Evolutionary conservation across 1,140 invertebrate genomes (phyloP).

Genomic region (Bombus soroeensis): DNA sequence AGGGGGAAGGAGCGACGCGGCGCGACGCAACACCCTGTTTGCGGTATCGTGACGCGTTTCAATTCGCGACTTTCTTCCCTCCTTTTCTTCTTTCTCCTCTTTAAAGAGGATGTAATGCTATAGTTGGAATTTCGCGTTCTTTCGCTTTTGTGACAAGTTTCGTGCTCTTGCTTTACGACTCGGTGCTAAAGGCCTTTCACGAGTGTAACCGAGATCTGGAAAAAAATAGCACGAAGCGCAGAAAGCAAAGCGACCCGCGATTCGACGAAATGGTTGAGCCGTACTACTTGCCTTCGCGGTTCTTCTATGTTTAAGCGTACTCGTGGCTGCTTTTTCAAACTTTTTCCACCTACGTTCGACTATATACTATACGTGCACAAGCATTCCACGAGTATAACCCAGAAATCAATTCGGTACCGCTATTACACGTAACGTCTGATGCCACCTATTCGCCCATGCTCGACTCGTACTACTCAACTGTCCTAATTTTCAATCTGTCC

Average conservation of each 20-base stretch:
- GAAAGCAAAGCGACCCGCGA: background rate
- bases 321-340: background rate
- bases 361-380: background rate
- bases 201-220: background rate
- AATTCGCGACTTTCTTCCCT: background rate
- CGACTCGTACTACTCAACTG: background rate
- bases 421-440: background rate
- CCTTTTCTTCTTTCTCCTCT: background rate
- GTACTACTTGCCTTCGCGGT: background rate
- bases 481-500: background rate
- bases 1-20: background rate
- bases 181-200: background rate
- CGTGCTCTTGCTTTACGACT: background rate
- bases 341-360: background rate
- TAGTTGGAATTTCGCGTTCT: background rate
- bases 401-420: background rate
- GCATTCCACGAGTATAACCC: no score
- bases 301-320: background rate
- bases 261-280: background rate
- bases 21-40: background rate
- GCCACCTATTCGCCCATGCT: no score
- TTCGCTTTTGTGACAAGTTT: conserved; percentile 13
- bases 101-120: conserved; percentile 12
- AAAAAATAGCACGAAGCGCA: background rate
- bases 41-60: background rate